A percentile compares a stretch with the other conserved stretches of the same genome.
phyloP scores from a whole-genome alignment of 2,113 vertebrate species.

The Dipodomys merriami region DNA sequence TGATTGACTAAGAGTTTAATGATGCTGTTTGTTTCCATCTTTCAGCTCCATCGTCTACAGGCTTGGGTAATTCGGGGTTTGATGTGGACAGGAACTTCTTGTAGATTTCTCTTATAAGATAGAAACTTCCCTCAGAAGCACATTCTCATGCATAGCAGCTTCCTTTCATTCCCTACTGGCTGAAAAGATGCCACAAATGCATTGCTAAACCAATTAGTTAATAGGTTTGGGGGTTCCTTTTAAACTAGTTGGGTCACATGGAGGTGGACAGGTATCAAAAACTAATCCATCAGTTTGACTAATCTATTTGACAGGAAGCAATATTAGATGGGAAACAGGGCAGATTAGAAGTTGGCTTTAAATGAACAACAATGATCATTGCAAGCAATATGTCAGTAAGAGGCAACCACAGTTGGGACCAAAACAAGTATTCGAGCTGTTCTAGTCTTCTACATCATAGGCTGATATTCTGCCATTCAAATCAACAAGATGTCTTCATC shows the following conservation, averaged over 20 bases:
- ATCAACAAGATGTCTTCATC: background rate
- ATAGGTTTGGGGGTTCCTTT: background rate
- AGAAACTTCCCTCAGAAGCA: background rate
- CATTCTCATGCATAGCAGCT: background rate
- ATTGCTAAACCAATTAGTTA: background rate
- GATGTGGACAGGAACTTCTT: background rate
- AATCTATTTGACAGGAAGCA: background rate
- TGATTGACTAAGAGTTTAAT: background rate
- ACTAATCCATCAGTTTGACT: background rate
- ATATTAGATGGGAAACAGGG: background rate
- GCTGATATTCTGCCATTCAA: background rate
- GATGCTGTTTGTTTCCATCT: background rate
- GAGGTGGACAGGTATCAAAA: background rate
- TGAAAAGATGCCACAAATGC: background rate
- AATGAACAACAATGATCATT: background rate
- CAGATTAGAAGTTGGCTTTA: background rate
- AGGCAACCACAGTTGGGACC: background rate
- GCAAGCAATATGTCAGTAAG: background rate
- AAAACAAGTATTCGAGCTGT: background rate
- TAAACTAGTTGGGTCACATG: background rate
- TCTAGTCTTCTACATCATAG: background rate
- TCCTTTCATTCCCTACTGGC: background rate
- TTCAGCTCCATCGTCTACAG: background rate
- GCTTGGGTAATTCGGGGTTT: background rate
- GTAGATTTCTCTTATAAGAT: background rate